These are phyloP conservation scores for Drosophila jambulina DNA, from an alignment of 1,140 invertebrate species.

Conservation along the genomic window DNA sequence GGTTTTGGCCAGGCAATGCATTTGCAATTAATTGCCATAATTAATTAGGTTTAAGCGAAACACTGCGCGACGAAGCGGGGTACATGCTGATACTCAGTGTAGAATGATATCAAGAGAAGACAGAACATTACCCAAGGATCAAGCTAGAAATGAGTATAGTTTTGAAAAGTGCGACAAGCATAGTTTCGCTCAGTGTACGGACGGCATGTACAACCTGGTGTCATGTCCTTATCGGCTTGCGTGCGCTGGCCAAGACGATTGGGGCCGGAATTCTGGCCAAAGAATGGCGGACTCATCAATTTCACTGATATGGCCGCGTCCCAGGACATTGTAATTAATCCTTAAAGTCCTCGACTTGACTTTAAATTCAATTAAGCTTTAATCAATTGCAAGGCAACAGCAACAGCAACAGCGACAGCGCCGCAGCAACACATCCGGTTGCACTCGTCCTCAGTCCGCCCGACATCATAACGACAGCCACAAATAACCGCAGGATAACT, in stretches of 20 bases:
- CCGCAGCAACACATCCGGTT: constrained; percentile 49
- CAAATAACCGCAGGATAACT: constrained; percentile 83
- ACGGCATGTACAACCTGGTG: constrained; percentile 7
- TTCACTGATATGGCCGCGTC: constrained; percentile 24
- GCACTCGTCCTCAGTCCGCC: constrained; percentile 17
- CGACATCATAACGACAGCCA: constrained; percentile 75
- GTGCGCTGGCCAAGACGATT: constrained; percentile 65
- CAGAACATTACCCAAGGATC: neutral
- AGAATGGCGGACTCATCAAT: constrained; percentile 51
- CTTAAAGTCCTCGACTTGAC: constrained; percentile 53
- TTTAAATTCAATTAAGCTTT: constrained; percentile 78
- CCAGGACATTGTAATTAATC: constrained; percentile 52
- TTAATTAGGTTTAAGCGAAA: constrained; percentile 72
- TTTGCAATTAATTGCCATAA: constrained; percentile 75
- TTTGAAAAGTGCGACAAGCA: too few species aligned
- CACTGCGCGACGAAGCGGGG: neutral
- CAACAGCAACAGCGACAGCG: constrained; percentile 18
- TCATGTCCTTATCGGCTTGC: constrained; percentile 61
- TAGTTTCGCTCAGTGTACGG: neutral
- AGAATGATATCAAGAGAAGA: neutral
- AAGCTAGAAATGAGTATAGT: neutral
- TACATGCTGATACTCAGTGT: neutral
- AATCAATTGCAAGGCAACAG: constrained; percentile 67
- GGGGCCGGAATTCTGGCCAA: constrained; percentile 17
- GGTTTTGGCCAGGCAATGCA: constrained; percentile 50